A percentile compares a stretch with the other conserved stretches of the same genome.
phyloP scores from a whole-genome alignment of 2,113 vertebrate species.

The Polypterus senegalus region DNA sequence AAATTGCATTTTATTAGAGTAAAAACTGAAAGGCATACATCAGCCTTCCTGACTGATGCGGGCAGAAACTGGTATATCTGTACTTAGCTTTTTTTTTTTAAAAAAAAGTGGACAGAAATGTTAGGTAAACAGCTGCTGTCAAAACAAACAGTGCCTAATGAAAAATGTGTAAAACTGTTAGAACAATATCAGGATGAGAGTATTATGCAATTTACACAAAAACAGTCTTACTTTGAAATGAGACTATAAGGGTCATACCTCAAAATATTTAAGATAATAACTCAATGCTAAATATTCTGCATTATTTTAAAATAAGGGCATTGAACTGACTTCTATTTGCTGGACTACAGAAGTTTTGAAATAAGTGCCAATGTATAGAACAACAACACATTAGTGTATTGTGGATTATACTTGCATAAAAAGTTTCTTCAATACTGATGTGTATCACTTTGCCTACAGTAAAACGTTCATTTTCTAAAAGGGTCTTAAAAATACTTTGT shows the following conservation, averaged over 20 bases:
- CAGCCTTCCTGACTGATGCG: conserved; percentile 16
- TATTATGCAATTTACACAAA: background rate
- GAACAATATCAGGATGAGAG: too few species aligned
- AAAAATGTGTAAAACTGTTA: conserved; percentile 2
- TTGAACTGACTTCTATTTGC: background rate
- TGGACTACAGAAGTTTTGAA: too few species aligned
- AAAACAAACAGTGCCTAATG: background rate
- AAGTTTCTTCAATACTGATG: too few species aligned
- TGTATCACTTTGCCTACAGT: too few species aligned
- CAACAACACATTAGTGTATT: too few species aligned
- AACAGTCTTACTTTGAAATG: conserved; percentile 15
- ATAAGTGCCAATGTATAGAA: too few species aligned
- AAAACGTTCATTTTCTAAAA: too few species aligned
- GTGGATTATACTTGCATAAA: too few species aligned
- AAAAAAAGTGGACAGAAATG: conserved; percentile 15
- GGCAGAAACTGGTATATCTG: conserved; percentile 13
- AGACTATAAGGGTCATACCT: conserved; percentile 10
- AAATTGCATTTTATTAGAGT: conserved; percentile 20
- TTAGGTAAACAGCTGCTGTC: conserved; percentile 5
- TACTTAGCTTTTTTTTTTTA: conserved; percentile 4
- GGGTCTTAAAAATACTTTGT: too few species aligned
- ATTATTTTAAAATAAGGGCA: conserved; percentile 5
- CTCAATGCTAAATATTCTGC: conserved; percentile 9
- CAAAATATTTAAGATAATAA: conserved; percentile 16
- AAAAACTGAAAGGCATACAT: conserved; percentile 32